phyloP scores from a whole-genome alignment of 2,113 vertebrate genomes.

The Amazona guildingii region DNA sequence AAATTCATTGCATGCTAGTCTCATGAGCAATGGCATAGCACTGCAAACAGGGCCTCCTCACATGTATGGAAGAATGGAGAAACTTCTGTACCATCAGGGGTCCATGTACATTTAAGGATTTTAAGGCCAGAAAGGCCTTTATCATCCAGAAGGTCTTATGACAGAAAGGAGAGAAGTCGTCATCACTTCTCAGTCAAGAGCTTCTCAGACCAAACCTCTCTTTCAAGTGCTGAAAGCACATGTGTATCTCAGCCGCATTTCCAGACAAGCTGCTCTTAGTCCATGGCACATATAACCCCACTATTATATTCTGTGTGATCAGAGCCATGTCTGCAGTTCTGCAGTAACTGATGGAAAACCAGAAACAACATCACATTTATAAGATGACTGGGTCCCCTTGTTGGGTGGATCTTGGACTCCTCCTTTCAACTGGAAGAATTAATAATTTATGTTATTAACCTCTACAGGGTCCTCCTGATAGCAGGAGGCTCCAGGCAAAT shows the following conservation, averaged over 20 bases:
- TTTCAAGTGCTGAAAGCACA: background rate
- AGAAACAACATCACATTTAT: background rate
- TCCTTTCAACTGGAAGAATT: background rate
- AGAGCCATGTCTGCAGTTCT: background rate
- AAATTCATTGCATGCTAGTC: background rate
- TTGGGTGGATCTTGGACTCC: background rate
- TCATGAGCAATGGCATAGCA: background rate
- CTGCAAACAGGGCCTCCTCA: background rate
- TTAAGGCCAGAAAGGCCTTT: background rate
- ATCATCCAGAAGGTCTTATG: background rate
- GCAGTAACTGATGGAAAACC: background rate
- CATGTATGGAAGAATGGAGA: background rate
- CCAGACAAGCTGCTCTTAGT: background rate
- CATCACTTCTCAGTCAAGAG: background rate
- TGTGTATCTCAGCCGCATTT: background rate
- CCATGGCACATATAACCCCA: fast-evolving
- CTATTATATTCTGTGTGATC: background rate
- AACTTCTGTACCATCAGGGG: fast-evolving
- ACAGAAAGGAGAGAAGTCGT: background rate
- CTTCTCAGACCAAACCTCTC: background rate
- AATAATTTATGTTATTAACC: background rate
- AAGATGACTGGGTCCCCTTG: background rate
- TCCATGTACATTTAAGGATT: background rate
- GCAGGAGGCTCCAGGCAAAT: background rate
- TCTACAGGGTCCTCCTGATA: background rate